A percentile compares a stretch with the other conserved stretches of the same genome.
These are phyloP conservation scores for Cryptotis parvus DNA, from an alignment of 2,113 vertebrate species.

Conservation along the genomic window DNA sequence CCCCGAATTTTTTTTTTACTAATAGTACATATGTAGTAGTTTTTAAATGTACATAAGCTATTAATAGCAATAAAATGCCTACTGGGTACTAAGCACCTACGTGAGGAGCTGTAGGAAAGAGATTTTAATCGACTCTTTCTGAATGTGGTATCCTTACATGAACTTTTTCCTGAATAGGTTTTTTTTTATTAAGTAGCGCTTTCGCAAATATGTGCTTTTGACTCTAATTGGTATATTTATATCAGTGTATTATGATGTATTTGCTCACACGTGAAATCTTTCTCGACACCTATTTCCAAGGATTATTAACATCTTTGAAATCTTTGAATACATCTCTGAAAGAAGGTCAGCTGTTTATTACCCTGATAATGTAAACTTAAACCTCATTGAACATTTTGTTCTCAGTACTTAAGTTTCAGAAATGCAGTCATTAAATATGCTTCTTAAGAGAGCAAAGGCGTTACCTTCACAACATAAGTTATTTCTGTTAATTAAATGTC, in stretches of 20 bases:
- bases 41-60: slow-evolving; percentile 6
- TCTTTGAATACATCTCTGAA: slow-evolving; percentile 9
- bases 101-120: background rate
- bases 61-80: background rate
- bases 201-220: slow-evolving; percentile 6
- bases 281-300: slow-evolving; percentile 41
- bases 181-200: slow-evolving; percentile 27
- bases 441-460: background rate
- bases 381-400: slow-evolving; percentile 19
- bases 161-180: slow-evolving; percentile 19
- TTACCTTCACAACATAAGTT: slow-evolving; percentile 6
- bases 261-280: background rate
- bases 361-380: slow-evolving; percentile 40
- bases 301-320: slow-evolving; percentile 24
- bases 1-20: no score
- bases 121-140: background rate
- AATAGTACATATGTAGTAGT: slow-evolving; percentile 4
- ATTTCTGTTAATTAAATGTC: slow-evolving; percentile 29
- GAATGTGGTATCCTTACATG: background rate
- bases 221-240: slow-evolving; percentile 33
- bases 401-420: slow-evolving; percentile 61
- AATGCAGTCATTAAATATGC: slow-evolving; percentile 54
- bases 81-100: background rate
- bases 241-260: background rate
- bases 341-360: slow-evolving; percentile 21